Conservation (phyloP, 1,140 invertebrate genomes). For the Parapsyche elsis region DNA sequence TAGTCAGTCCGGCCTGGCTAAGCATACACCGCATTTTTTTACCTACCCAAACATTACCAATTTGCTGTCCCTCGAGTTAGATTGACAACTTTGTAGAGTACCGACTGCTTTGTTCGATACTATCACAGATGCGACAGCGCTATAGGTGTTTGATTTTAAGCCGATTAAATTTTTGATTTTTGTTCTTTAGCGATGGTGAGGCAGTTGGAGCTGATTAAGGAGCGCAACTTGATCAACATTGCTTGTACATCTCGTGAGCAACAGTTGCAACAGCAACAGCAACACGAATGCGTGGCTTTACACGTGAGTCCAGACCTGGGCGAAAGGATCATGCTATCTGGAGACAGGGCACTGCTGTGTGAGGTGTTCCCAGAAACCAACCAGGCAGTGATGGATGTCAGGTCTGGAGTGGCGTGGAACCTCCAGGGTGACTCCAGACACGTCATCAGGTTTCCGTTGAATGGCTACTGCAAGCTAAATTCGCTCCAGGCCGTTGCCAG, state of each 20-base stretch:
- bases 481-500: slow-evolving; percentile 90
- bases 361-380: slow-evolving; percentile 90
- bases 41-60: no score
- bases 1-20: no score
- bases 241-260: no score
- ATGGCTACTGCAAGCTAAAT: slow-evolving; percentile 93
- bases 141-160: no score
- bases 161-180: no score
- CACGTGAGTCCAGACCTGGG: slow-evolving; percentile 91
- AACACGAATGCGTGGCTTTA: slow-evolving; percentile 85
- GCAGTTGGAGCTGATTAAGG: slow-evolving; percentile 81
- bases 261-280: slow-evolving; percentile 54
- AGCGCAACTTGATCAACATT: slow-evolving; percentile 60
- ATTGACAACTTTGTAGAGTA: no score
- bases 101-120: no score
- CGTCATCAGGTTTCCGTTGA: slow-evolving; percentile 90
- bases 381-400: slow-evolving; percentile 83
- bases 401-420: slow-evolving; percentile 85
- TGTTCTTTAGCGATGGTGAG: slow-evolving; percentile 76
- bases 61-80: no score
- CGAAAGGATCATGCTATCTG: slow-evolving; percentile 87
- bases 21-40: no score
- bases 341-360: slow-evolving; percentile 81
- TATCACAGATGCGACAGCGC: no score
- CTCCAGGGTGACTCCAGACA: slow-evolving; percentile 85